A percentile compares a stretch with the other conserved stretches of the same genome.
These are phyloP conservation scores for Cyanocitta stelleri DNA, from an alignment of 2,113 vertebrate species.

Conservation along the genomic window DNA sequence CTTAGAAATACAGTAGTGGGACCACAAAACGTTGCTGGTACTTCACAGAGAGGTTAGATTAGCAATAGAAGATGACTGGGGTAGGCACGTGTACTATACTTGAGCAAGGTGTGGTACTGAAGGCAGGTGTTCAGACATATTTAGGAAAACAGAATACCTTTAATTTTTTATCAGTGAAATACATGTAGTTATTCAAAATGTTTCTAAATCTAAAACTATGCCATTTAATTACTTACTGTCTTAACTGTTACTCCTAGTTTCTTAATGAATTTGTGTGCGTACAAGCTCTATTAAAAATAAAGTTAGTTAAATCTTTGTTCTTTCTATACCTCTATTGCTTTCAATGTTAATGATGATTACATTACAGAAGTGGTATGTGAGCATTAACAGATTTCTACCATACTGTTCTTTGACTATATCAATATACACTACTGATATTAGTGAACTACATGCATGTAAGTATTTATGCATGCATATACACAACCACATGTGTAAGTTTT, in stretches of 20 bases:
- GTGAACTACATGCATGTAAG: neutral
- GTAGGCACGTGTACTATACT: neutral
- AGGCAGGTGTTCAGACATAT: rapidly evolving
- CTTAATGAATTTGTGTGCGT: neutral
- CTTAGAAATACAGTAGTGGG: neutral
- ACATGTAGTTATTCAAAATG: neutral
- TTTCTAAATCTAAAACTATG: neutral
- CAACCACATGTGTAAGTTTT: neutral
- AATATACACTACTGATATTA: neutral
- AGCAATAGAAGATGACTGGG: neutral
- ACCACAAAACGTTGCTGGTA: neutral
- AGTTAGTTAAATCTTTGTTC: neutral
- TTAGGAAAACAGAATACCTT: neutral
- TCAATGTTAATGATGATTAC: neutral
- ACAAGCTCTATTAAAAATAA: neutral
- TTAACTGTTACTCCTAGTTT: neutral
- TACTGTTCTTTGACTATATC: neutral
- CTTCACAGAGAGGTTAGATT: neutral
- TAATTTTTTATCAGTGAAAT: neutral
- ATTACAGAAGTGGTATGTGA: neutral
- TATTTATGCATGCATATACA: neutral
- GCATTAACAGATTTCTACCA: neutral
- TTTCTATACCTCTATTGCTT: neutral
- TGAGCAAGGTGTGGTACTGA: neutral
- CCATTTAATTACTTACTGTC: neutral